Base-by-base conservation (phyloP, 37 sponge, comb jelly and placozoan species). In the Cladorhizidae sp. region DNA sequence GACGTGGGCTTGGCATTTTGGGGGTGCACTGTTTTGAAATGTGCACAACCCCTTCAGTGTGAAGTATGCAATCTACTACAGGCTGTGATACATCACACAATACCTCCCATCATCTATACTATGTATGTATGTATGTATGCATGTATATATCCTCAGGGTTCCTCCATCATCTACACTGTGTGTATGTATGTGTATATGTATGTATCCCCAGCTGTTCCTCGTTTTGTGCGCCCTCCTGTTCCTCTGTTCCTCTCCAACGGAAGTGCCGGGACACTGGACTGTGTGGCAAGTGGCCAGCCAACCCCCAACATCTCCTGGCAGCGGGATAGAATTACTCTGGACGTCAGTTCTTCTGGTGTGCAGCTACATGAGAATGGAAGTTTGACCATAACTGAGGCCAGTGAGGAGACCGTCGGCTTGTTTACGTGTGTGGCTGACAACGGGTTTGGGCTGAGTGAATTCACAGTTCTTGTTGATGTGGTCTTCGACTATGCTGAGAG, bases 401-500 rank as follows among this genome's bases (percentile, higher is more conserved):
- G 42, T 17, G 31, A 33, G 0, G 57, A 51, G 6, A 71, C 59
- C 39, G 54, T 42, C 51, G 86, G 86, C 26, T 54, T n/a, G 0
- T 86, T 78, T 80, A 86, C 79, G 0, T 86, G 86, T 41, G 12
- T 42, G n/a, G 86, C 74, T n/a, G 41, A 65, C 57, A 86, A 86
- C 23, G 25, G 52, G 6, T 64, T 54, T 2, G 86, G 86, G 40
- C 33, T 50, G 41, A 80, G 54, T 25, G 54, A 80, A 67, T 15
- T 80, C 25, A 57, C 33, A 18, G 43, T 80, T 15, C 15, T 50
- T 12, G 52, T 78, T 1, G 52, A 63, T 2, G 57, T 74, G 43
- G 7, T 55, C 7, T 17, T 65, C 36, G 35, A 15, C 5, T 6
- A 21, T 58, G 26, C 59, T 58, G 59, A 58, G 17, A 9, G 3